Percentiles rank a stretch among this genome's conserved stretches.
Conservation (phyloP, 2,113 vertebrate genomes). For the Neodontobutis hainanensis region DNA sequence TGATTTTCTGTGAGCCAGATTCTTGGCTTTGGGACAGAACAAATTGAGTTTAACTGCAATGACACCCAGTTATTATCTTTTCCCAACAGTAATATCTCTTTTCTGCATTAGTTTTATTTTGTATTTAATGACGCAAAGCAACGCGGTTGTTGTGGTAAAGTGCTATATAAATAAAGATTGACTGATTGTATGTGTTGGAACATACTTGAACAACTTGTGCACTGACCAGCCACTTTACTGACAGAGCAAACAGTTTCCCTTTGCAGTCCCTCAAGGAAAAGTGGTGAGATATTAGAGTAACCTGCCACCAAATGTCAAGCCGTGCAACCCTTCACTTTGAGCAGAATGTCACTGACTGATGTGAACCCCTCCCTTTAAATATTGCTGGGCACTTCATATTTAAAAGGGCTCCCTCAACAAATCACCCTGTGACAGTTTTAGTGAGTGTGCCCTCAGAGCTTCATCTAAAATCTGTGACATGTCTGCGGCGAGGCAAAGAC, state of each 20-base stretch:
- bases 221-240: slow-evolving; percentile 4
- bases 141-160: too few relatives aligned
- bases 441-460: slow-evolving; percentile 34
- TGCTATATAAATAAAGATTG: too few relatives aligned
- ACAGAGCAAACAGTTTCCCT: background rate
- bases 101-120: too few relatives aligned
- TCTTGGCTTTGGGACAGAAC: too few relatives aligned
- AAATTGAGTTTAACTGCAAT: too few relatives aligned
- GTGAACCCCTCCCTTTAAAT: slow-evolving; percentile 48
- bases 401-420: slow-evolving; percentile 51
- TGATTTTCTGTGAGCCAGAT: too few relatives aligned
- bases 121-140: too few relatives aligned
- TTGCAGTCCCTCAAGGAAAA: background rate
- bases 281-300: slow-evolving; percentile 25
- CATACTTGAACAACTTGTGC: background rate
- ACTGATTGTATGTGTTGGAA: too few relatives aligned
- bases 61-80: too few relatives aligned
- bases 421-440: slow-evolving; percentile 61
- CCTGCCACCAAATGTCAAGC: slow-evolving; percentile 51
- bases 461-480: slow-evolving; percentile 47
- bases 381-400: slow-evolving; percentile 55
- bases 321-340: slow-evolving; percentile 34
- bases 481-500: slow-evolving; percentile 31
- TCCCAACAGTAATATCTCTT: too few relatives aligned
- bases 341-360: slow-evolving; percentile 57